These are phyloP conservation scores for Phymatocera aterrima DNA, from an alignment of 2,888 invertebrate species.

Conservation along the genomic window DNA sequence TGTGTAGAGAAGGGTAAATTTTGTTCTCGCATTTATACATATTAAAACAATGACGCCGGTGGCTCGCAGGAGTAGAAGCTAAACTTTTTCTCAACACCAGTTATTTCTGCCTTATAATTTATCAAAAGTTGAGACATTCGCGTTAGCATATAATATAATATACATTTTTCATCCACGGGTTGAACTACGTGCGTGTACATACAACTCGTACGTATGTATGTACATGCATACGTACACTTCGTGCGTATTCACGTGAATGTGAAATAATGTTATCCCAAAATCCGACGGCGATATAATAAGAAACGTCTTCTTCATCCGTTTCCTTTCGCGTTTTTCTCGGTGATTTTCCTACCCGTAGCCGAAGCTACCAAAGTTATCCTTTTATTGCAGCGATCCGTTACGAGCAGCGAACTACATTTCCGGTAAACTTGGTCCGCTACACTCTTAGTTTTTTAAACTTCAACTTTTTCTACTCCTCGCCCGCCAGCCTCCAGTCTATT, in stretches of 20 bases:
- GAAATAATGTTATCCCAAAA: neutral
- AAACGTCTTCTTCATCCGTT: conserved; percentile 28
- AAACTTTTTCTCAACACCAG: neutral
- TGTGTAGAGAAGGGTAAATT: neutral
- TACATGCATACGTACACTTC: too few species aligned
- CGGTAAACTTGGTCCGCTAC: conserved; percentile 37
- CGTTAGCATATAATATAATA: conserved; percentile 29
- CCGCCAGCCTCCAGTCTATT: too few species aligned
- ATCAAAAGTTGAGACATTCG: conserved; percentile 32
- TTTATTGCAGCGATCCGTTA: conserved; percentile 39
- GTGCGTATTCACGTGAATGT: neutral
- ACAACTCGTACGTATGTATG: too few species aligned
- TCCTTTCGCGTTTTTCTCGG: conserved; percentile 4
- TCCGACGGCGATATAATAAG: conserved; percentile 8
- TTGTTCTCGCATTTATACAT: neutral
- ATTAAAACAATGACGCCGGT: conserved; percentile 16
- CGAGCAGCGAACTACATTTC: conserved; percentile 38
- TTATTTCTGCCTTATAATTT: neutral
- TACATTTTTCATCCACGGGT: conserved; percentile 25
- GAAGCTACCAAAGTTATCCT: conserved; percentile 28
- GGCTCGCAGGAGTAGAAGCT: neutral
- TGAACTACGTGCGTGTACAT: neutral
- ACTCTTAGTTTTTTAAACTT: conserved; percentile 32
- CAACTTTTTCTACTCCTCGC: conserved; percentile 2
- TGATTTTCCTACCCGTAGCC: neutral